phyloP scores from a whole-genome alignment of 1,140 invertebrate genomes.

The Heliconius eleuchia region DNA sequence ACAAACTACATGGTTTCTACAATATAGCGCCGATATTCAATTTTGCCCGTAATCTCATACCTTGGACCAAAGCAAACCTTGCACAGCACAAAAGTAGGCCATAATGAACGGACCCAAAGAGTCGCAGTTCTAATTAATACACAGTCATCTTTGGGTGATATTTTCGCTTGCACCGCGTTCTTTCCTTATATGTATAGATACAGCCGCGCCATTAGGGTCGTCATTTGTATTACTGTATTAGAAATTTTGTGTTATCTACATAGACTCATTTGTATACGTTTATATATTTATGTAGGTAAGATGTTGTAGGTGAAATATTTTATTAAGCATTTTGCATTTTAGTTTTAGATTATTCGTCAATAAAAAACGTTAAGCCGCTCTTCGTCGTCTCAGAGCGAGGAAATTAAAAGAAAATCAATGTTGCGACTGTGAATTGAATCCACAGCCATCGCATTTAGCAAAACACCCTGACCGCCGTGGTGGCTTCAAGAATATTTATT shows the following conservation, averaged over 20 bases:
- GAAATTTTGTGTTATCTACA: neutral
- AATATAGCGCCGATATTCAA: no score
- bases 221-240: neutral
- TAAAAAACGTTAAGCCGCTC: no score
- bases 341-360: no score
- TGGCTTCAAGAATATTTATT: no score
- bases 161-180: conserved; percentile 3
- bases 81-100: conserved; percentile 12
- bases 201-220: neutral
- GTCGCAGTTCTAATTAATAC: conserved; percentile 19
- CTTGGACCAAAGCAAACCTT: conserved; percentile 18
- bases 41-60: neutral
- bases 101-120: conserved; percentile 22
- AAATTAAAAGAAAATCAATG: no score
- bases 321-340: no score
- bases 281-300: neutral
- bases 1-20: neutral
- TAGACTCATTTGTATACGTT: neutral
- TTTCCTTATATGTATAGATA: neutral
- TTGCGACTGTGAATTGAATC: no score
- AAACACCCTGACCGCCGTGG: no score
- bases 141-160: neutral
- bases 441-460: no score
- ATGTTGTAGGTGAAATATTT: neutral
- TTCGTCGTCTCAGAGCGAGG: no score